Evolutionary conservation across 2,113 vertebrate species (phyloP).

Genomic region (Irena cyanogastra): DNA sequence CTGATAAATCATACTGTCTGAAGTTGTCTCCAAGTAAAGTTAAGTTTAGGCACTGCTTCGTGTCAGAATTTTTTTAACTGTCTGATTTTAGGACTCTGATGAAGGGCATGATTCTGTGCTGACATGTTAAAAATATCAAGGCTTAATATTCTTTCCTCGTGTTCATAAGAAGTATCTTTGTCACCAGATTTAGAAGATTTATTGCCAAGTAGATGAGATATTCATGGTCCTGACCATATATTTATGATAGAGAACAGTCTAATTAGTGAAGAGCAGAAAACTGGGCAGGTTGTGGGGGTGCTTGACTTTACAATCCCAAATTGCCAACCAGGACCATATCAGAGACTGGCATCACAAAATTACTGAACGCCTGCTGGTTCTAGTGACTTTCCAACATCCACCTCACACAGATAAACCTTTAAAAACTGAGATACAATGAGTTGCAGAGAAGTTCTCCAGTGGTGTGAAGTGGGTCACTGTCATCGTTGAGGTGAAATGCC

Average conservation of each 20-base stretch:
- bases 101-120: background rate
- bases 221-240: background rate
- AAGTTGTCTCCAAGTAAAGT: background rate
- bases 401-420: background rate
- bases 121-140: background rate
- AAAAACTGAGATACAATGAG: background rate
- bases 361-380: background rate
- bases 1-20: background rate
- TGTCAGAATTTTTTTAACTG: background rate
- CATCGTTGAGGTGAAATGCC: background rate
- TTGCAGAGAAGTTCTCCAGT: background rate
- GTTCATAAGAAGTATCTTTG: background rate
- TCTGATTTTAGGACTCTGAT: background rate
- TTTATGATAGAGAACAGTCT: background rate
- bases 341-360: background rate
- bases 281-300: fast-evolving
- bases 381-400: background rate
- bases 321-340: background rate
- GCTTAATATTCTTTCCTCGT: background rate
- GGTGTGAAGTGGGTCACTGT: background rate
- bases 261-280: background rate
- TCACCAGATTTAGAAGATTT: background rate
- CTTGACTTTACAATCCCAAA: background rate
- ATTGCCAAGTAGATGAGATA: background rate
- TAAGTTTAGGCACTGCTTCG: background rate